phyloP scores from a whole-genome alignment of 2,888 invertebrate species.

The Subacronicta megacephala region DNA sequence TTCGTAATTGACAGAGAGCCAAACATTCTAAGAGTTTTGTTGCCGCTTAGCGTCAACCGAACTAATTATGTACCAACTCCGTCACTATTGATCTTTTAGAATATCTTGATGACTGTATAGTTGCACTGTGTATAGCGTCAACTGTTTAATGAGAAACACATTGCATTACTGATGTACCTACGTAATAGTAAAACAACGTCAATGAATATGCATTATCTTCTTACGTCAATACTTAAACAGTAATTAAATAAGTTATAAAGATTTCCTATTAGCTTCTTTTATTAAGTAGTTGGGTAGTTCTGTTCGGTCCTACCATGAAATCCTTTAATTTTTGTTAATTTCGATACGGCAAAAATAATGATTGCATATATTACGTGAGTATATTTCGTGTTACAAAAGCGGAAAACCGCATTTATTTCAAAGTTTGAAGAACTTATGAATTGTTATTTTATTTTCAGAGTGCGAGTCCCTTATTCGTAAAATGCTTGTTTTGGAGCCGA shows the following conservation, averaged over 20 bases:
- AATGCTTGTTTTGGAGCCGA: slow-evolving; percentile 98
- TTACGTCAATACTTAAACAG: slow-evolving; percentile 22
- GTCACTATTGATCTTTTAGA: slow-evolving; percentile 28
- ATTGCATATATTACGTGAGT: no score
- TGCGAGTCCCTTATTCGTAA: slow-evolving; percentile 98
- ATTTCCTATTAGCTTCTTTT: neutral
- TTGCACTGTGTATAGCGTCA: slow-evolving; percentile 27
- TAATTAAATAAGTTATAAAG: neutral
- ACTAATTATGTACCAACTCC: slow-evolving; percentile 38
- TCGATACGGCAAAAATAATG: neutral
- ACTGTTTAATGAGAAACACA: slow-evolving; percentile 45
- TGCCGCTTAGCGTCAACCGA: slow-evolving; percentile 41
- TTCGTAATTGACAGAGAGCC: slow-evolving; percentile 52
- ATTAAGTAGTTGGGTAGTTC: neutral
- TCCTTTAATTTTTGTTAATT: neutral
- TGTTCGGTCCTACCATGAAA: neutral
- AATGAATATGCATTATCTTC: slow-evolving; percentile 35
- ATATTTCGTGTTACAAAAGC: neutral
- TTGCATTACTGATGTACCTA: slow-evolving; percentile 42
- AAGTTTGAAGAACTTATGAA: neutral
- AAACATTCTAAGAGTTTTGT: slow-evolving; percentile 50
- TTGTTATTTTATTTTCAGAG: slow-evolving; percentile 87
- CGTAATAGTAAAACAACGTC: slow-evolving; percentile 46
- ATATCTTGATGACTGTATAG: slow-evolving; percentile 17
- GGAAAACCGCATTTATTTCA: no score